phyloP scores from a whole-genome alignment of 1,140 invertebrate species.

The Watersipora subatra region DNA sequence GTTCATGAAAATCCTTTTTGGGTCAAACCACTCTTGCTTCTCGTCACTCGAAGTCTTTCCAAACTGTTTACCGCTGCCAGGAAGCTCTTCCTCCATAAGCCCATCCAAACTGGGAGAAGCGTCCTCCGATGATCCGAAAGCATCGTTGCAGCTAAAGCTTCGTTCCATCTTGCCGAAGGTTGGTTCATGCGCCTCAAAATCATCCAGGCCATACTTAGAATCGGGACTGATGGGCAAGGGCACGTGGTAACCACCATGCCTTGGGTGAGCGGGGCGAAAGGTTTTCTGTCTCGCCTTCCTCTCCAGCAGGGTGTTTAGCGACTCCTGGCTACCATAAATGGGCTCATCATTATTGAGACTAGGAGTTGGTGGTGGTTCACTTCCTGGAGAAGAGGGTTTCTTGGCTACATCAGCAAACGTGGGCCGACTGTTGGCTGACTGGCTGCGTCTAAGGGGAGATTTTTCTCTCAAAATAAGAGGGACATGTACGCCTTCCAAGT shows the following conservation, averaged over 20 bases:
- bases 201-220: not conserved
- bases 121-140: not conserved
- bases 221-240: not conserved
- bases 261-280: not conserved
- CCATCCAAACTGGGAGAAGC: not conserved
- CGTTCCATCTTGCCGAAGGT: not conserved
- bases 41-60: not conserved
- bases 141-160: not conserved
- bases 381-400: not conserved
- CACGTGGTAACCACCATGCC: not conserved
- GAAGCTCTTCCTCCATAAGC: not conserved
- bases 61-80: not conserved
- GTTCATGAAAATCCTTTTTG: not conserved
- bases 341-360: not conserved
- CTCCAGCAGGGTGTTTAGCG: not conserved
- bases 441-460: not conserved
- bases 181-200: not conserved
- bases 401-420: not conserved
- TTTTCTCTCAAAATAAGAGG: not conserved
- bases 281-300: not conserved
- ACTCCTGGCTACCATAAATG: not conserved
- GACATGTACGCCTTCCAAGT: not conserved
- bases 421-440: not conserved
- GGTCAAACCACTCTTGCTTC: not conserved
- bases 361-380: not conserved